Evolutionary conservation across 2,888 invertebrate species (phyloP).

Genomic region (Calliopum simillimum): DNA sequence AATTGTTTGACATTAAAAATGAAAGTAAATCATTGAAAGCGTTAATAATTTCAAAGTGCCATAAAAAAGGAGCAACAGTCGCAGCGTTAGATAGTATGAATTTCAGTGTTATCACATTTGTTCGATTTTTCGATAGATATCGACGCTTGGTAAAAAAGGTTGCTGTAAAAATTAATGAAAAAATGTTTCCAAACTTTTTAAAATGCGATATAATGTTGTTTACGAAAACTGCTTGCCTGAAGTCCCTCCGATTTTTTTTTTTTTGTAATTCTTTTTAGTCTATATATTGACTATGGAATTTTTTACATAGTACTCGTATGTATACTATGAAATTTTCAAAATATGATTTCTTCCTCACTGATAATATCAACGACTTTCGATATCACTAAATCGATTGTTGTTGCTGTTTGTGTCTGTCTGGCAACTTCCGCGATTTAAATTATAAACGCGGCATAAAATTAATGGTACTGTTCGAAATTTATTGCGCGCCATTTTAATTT

Average conservation of each 20-base stretch:
- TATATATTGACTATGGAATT: no score
- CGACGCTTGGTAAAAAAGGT: no score
- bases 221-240: background rate
- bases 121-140: no score
- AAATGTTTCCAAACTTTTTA: no score
- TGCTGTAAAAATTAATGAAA: no score
- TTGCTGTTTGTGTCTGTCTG: constrained; percentile 20
- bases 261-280: no score
- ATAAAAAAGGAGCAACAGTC: constrained; percentile 8
- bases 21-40: constrained; percentile 41
- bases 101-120: background rate
- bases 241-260: no score
- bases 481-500: constrained; percentile 44
- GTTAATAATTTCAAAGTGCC: constrained; percentile 40
- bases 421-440: constrained; percentile 30
- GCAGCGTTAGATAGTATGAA: background rate
- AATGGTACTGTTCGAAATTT: constrained; percentile 42
- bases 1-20: constrained; percentile 42
- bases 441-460: constrained; percentile 38
- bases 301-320: no score
- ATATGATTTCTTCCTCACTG: no score
- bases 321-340: no score
- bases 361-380: no score
- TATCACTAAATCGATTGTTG: background rate
- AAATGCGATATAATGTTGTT: background rate